Evolutionary conservation across 2,797 vertebrate genomes (phyloP).

Genomic region (Peromyscus eremicus): DNA sequence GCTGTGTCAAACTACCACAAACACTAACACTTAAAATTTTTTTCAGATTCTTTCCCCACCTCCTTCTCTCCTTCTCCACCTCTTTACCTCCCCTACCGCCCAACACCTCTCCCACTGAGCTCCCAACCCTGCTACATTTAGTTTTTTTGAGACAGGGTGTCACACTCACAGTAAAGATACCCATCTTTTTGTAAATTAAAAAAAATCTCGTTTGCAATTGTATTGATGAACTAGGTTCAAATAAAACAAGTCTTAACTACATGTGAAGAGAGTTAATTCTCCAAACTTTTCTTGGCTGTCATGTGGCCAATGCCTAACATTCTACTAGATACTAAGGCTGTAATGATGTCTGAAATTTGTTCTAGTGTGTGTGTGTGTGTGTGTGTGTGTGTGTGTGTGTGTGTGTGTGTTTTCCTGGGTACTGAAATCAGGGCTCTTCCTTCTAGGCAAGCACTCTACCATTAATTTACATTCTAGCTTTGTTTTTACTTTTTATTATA

Average conservation of each 20-base stretch:
- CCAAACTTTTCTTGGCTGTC: conserved; percentile 9
- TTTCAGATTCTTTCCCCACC: neutral
- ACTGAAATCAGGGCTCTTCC: neutral
- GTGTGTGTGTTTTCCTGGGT: neutral
- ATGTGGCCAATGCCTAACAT: neutral
- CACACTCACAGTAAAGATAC: conserved; percentile 3
- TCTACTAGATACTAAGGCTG: neutral
- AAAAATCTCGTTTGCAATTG: conserved; percentile 51
- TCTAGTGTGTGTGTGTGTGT: neutral
- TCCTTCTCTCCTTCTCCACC: neutral
- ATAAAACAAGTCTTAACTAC: conserved; percentile 43
- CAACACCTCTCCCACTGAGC: neutral
- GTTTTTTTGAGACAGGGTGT: neutral
- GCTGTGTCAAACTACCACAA: neutral
- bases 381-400: neutral
- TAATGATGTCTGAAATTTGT: neutral
- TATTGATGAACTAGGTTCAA: conserved; percentile 54
- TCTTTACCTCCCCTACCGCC: neutral
- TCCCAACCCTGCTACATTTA: neutral
- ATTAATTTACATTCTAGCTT: neutral
- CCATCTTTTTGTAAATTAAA: conserved; percentile 37
- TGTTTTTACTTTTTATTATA: neutral
- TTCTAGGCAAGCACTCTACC: neutral
- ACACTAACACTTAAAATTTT: neutral
- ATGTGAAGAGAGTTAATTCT: neutral